These are phyloP conservation scores for Pseudomyrmex gracilis DNA, from an alignment of 1,140 invertebrate species.

Conservation along the genomic window DNA sequence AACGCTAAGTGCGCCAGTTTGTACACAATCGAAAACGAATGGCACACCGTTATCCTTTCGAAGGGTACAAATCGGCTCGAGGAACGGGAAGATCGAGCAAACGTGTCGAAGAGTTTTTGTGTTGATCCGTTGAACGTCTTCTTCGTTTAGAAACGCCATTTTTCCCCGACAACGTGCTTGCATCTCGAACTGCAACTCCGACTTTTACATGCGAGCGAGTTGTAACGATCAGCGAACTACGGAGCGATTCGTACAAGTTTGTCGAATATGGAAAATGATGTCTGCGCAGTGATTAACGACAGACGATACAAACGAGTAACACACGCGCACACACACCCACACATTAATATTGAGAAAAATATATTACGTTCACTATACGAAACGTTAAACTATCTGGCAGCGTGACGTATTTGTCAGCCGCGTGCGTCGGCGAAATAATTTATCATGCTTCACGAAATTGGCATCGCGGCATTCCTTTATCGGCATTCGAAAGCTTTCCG, in stretches of 20 bases:
- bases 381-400: constrained; percentile 45
- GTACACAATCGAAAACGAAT: constrained; percentile 53
- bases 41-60: constrained; percentile 25
- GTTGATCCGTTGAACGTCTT: constrained; percentile 46
- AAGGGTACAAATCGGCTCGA: constrained; percentile 46
- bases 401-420: constrained; percentile 33
- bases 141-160: constrained; percentile 5
- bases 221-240: constrained; percentile 20
- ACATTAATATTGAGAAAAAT: constrained; percentile 41
- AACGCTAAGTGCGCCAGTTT: constrained; percentile 24
- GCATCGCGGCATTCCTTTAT: constrained; percentile 5
- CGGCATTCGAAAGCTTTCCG: constrained; percentile 2
- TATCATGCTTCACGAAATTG: constrained; percentile 41
- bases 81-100: constrained; percentile 23
- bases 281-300: constrained; percentile 35
- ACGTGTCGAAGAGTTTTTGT: constrained; percentile 49
- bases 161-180: background rate
- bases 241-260: constrained; percentile 45
- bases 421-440: constrained; percentile 37
- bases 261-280: constrained; percentile 42
- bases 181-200: constrained; percentile 22
- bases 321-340: background rate
- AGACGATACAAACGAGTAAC: constrained; percentile 23
- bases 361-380: constrained; percentile 36
- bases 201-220: constrained; percentile 50